These are phyloP conservation scores for Lophotis ruficrista DNA, from an alignment of 2,113 vertebrate species.

Conservation along the genomic window DNA sequence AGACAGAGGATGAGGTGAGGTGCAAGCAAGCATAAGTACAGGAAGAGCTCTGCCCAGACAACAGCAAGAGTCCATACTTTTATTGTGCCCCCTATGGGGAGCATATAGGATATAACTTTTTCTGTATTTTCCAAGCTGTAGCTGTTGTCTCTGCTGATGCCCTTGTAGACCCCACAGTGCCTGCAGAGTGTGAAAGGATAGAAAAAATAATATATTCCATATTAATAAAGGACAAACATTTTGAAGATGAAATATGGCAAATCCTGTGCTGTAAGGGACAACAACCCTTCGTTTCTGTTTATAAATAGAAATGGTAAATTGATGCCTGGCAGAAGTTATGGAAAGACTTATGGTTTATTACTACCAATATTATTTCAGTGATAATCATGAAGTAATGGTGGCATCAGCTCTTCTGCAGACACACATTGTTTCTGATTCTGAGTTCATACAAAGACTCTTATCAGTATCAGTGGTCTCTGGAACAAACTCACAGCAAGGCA, in stretches of 20 bases:
- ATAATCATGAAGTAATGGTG: not conserved
- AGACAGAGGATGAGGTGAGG: not conserved
- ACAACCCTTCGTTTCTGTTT: not conserved
- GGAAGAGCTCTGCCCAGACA: not conserved
- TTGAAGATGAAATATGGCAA: not conserved
- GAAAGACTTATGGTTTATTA: not conserved
- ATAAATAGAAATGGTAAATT: not conserved
- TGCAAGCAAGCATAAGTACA: not conserved
- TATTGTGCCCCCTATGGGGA: not conserved
- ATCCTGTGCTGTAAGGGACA: not conserved
- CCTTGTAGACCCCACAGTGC: not conserved
- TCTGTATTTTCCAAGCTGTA: not conserved
- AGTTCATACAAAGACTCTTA: not conserved
- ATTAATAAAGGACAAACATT: not conserved
- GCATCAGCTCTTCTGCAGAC: not conserved
- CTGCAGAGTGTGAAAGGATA: not conserved
- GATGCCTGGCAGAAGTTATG: not conserved
- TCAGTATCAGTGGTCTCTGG: not conserved
- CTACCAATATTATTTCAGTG: not conserved
- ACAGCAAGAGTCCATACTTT: not conserved
- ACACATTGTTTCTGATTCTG: not conserved
- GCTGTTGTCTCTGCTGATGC: not conserved
- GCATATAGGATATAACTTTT: not conserved
- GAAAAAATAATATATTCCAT: not conserved
- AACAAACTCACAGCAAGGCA: not conserved